Conservation (phyloP, 2,113 vertebrate species). For the Meriones unguiculatus region DNA sequence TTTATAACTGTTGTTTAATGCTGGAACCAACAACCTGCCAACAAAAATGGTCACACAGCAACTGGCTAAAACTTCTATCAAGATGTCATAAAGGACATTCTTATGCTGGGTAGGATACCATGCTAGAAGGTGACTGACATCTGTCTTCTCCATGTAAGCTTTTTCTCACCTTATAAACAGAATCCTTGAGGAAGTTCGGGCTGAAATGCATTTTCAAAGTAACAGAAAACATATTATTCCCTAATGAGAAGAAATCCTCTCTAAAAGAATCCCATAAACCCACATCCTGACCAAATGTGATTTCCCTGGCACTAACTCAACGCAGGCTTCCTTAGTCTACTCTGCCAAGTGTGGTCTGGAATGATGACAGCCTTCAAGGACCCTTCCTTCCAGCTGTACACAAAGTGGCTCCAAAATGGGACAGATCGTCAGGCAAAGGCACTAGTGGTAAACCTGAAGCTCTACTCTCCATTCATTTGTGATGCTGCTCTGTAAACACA, state of each 20-base stretch:
- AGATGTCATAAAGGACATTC: background rate
- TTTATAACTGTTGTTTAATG: background rate
- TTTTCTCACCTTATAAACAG: conserved; percentile 16
- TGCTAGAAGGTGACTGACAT: background rate
- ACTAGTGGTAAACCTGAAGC: conserved; percentile 32
- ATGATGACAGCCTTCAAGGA: background rate
- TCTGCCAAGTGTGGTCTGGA: background rate
- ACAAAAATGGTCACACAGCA: background rate
- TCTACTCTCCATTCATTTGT: conserved; percentile 72
- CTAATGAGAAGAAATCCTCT: background rate
- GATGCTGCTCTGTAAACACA: conserved; percentile 69
- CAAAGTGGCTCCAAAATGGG: background rate
- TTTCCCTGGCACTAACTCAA: conserved; percentile 8
- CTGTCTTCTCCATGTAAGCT: background rate
- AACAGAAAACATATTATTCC: background rate
- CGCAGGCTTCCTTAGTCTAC: background rate
- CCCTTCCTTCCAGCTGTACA: background rate
- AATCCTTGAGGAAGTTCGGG: conserved; percentile 11
- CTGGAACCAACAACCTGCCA: background rate
- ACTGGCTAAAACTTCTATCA: background rate
- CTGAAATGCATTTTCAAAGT: background rate
- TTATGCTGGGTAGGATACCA: too few relatives aligned
- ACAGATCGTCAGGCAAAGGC: background rate
- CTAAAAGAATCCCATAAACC: background rate
- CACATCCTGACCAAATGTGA: background rate